A percentile compares a stretch with the other conserved stretches of the same genome.
Evolutionary conservation across 1,140 invertebrate species (phyloP).

Genomic region (Scaptomyza hsui): DNA sequence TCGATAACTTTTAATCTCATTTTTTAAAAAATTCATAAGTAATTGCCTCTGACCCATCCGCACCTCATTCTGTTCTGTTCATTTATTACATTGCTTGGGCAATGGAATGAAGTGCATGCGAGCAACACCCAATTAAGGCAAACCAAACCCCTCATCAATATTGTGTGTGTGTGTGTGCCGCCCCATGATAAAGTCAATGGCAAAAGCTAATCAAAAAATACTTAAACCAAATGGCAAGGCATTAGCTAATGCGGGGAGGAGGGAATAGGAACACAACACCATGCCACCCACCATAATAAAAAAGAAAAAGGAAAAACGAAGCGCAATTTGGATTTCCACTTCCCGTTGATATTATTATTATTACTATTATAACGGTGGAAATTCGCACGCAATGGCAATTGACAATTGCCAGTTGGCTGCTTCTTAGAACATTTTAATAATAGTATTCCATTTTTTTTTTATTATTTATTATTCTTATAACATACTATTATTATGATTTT

Average conservation of each 20-base stretch:
- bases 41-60: neutral
- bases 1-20: too few species aligned
- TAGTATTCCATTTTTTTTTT: conserved; percentile 6
- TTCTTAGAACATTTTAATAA: conserved; percentile 17
- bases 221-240: conserved; percentile 58
- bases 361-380: neutral
- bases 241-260: conserved; percentile 29
- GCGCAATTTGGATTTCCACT: conserved; percentile 37
- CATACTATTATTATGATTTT: conserved; percentile 27
- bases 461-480: conserved; percentile 41
- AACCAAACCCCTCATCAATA: conserved; percentile 6
- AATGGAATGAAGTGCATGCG: conserved; percentile 27
- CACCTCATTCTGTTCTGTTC: conserved; percentile 8
- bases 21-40: neutral
- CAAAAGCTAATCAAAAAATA: conserved; percentile 71
- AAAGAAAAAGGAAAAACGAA: conserved; percentile 14
- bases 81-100: neutral
- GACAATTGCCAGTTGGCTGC: conserved; percentile 3
- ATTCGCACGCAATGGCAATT: conserved; percentile 29
- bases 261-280: neutral
- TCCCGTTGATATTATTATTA: conserved; percentile 24
- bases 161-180: neutral
- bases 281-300: conserved; percentile 20
- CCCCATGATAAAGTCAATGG: conserved; percentile 19
- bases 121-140: conserved; percentile 20